These are phyloP conservation scores for Nebria ingens DNA, from an alignment of 1,140 invertebrate species.

Conservation along the genomic window DNA sequence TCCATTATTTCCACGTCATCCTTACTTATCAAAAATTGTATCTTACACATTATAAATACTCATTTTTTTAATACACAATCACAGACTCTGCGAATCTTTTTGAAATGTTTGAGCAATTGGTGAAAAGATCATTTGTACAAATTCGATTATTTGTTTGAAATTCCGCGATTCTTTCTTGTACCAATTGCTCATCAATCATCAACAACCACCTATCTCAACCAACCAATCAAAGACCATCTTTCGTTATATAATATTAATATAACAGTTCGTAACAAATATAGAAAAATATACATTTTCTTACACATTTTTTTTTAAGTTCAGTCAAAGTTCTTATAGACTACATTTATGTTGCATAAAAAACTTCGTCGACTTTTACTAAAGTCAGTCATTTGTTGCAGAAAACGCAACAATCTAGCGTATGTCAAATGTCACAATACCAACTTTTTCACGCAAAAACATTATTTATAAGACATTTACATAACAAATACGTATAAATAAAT, in stretches of 20 bases:
- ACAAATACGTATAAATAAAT: too few relatives aligned
- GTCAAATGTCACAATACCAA: too few relatives aligned
- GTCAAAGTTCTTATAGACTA: constrained; percentile 7
- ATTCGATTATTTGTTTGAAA: too few relatives aligned
- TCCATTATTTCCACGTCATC: too few relatives aligned
- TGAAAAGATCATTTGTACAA: too few relatives aligned
- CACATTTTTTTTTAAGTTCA: constrained; percentile 1
- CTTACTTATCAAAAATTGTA: not conserved
- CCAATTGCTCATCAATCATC: too few relatives aligned
- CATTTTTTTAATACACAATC: not conserved
- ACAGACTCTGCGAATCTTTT: not conserved
- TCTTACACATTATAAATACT: not conserved
- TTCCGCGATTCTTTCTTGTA: too few relatives aligned
- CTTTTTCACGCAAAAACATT: too few relatives aligned
- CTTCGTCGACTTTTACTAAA: not conserved
- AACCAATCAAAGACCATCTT: not conserved
- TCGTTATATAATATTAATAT: constrained; percentile 18
- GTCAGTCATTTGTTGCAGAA: not conserved
- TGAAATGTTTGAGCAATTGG: not conserved
- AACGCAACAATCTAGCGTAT: not conserved
- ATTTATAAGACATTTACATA: too few relatives aligned
- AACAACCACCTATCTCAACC: too few relatives aligned
- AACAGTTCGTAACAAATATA: constrained; percentile 37
- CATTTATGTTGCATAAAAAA: not conserved
- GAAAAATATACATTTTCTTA: constrained; percentile 35